Base-by-base conservation (phyloP, 2,888 invertebrate genomes). In the Rotaria macrura region DNA sequence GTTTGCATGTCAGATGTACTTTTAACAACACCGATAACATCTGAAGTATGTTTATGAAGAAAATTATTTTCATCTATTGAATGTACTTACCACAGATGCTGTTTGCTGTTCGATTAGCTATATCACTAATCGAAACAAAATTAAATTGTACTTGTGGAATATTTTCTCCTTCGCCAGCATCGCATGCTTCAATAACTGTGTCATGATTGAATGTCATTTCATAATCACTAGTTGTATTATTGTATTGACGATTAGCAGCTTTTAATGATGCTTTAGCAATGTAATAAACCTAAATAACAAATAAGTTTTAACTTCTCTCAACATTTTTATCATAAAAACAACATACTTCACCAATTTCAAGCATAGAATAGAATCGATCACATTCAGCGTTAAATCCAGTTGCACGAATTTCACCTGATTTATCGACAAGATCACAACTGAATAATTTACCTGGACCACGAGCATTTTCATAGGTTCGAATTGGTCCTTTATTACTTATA, bases 391-490 rank as follows among this genome's bases (percentile, higher is more conserved):
- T 94, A 90, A 98, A 98, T 4, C 94, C 96, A 0, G 97, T 97
- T 65, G 94, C 95, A 87, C 95, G 92, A 88, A 98, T 97, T 91
- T 97, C 97, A 4, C 97, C 96, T 87, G 94, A 94, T 89, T 96
- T 96, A 91, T 98, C 98, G 87, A 95, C 92, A n/a, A 98, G 91
- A 91, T 96, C 96, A 92, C 97, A 93, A 87, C 94, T 95, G 90
- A 98, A 98, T 5, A 98, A 92, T 90, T 95, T 95, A 0, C 98
- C 98, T 91, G 96, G 96, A 0, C 97, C 96, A 86, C 93, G 93
- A 0, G 95, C 94, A 91, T 98, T 98, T 87, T 94, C 95, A 95
- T 96, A 98, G 0, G 94, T 94, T 86, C 95, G 93, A 83, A 97
- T 93, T 0, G 92, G 89, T 0, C 94, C 93, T 90, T 98, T 98